A percentile compares a stretch with the other conserved stretches of the same genome.
These are phyloP conservation scores for Martes martes DNA, from an alignment of 2,113 vertebrate genomes.

Conservation along the genomic window DNA sequence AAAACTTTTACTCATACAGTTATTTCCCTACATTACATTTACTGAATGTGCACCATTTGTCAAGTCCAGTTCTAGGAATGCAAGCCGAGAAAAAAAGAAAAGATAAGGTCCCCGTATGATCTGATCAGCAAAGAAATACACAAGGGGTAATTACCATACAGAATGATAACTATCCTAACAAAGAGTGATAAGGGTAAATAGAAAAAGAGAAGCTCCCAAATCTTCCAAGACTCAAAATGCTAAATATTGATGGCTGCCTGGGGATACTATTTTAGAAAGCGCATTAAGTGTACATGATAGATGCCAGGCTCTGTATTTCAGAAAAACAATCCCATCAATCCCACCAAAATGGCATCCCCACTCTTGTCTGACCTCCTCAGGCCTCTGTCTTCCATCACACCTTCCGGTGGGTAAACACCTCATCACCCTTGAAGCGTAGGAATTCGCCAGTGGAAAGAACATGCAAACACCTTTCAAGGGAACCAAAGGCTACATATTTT, in stretches of 20 bases:
- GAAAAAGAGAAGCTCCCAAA: background rate
- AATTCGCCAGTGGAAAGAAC: constrained; percentile 76
- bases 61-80: background rate
- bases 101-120: background rate
- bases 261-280: constrained; percentile 49
- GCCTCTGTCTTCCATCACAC: constrained; percentile 76
- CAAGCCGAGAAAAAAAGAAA: background rate
- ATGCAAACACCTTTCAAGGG: constrained; percentile 66
- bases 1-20: background rate
- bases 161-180: background rate
- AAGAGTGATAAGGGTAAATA: background rate
- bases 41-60: background rate
- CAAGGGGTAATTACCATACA: background rate
- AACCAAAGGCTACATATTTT: constrained; percentile 78
- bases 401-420: constrained; percentile 68
- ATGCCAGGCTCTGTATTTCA: constrained; percentile 57
- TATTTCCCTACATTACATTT: background rate
- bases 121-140: background rate
- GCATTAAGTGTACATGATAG: constrained; percentile 54
- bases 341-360: constrained; percentile 13
- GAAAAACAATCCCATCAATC: constrained; percentile 51
- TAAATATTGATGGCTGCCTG: background rate
- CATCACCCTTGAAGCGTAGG: constrained; percentile 53
- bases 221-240: background rate
- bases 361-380: background rate